Conservation (phyloP, 1,140 invertebrate species). For the Tyrophagus putrescentiae region DNA sequence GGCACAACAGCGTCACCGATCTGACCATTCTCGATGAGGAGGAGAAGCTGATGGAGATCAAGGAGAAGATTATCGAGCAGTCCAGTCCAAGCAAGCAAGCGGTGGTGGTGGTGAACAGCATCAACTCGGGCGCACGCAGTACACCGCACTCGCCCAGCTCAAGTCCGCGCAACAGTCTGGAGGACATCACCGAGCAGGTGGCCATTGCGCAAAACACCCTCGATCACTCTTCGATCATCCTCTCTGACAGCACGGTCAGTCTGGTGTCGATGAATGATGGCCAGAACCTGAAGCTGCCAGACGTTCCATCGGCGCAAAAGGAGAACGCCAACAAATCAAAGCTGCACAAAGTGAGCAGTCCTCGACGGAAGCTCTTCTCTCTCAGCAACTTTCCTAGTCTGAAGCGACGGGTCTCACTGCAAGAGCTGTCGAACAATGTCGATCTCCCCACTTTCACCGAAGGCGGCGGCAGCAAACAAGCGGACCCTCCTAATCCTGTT, state of each 20-base stretch:
- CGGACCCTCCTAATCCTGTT: background rate
- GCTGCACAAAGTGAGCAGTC: conserved; percentile 1
- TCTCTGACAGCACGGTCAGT: conserved; percentile 68
- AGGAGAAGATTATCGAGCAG: background rate
- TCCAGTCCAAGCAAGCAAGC: background rate
- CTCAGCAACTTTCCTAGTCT: background rate
- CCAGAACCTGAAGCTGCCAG: background rate
- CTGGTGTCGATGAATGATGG: conserved; percentile 14
- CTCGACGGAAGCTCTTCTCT: background rate
- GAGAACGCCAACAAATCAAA: background rate
- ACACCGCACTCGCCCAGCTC: conserved; percentile 27
- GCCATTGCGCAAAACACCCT: conserved; percentile 27
- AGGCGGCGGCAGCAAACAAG: background rate
- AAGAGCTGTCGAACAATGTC: conserved; percentile 1
- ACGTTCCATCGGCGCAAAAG: background rate
- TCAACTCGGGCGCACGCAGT: conserved; percentile 21
- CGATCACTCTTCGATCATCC: conserved; percentile 54
- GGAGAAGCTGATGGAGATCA: background rate
- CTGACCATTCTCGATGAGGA: conserved; percentile 10
- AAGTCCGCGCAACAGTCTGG: conserved; percentile 28
- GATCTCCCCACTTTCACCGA: background rate
- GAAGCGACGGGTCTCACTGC: background rate
- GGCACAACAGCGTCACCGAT: conserved; percentile 28
- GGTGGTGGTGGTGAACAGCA: background rate
- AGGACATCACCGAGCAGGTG: conserved; percentile 28